Evolutionary conservation across 2,888 invertebrate species (phyloP), one percentile per base, ranked within the genome.

Genomic region (Rhingia campestris): DNA sequence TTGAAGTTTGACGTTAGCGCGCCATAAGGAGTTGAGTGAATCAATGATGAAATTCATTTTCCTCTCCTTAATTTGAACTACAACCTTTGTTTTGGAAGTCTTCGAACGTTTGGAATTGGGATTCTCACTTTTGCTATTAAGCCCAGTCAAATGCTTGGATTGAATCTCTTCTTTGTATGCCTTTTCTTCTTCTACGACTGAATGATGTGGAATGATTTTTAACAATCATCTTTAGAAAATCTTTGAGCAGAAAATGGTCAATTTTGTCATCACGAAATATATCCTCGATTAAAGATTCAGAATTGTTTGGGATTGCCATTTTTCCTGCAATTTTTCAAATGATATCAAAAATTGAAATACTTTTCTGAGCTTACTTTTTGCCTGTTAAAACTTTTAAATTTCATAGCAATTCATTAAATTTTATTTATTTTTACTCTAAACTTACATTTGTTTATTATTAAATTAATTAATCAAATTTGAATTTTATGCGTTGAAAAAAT

Each of bases 221-320:
- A 2, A 54, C n/a, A 41, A 73, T 9, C 4, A 67, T 4, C 53
- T 66, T 41, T n/a, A 80, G 43, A 9, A 80, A 80, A 0, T 80
- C 49, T 6, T 73, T 73, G 2, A 80, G 43, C n/a, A 53, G 41
- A 4, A 4, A 2, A 4, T 10, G n/a, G 9, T 80, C 32, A 4
- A 80, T 54, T 51, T 49, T 7, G 22, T 54, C 56, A 6, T 49
- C 12, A 5, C 3, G 7, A 22, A 80, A 80, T 56, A 80, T 80
- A n/a, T 45, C 30, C 4, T 80, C 73, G n/a, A 80, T 9, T 6
- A 72, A 22, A 0, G n/a, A n/a, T 6, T n/a, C 12, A 4, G 33
- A 1, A 14, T 49, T 12, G 0, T 33, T 53, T 7, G 6, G 5
- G n/a, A 12, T 3, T 35, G 22, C 0, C 56, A 77, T 77, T 56